Percentiles rank a stretch among this genome's conserved stretches.
phyloP scores from a whole-genome alignment of 2,797 vertebrate genomes.

The Myripristis murdjan region DNA sequence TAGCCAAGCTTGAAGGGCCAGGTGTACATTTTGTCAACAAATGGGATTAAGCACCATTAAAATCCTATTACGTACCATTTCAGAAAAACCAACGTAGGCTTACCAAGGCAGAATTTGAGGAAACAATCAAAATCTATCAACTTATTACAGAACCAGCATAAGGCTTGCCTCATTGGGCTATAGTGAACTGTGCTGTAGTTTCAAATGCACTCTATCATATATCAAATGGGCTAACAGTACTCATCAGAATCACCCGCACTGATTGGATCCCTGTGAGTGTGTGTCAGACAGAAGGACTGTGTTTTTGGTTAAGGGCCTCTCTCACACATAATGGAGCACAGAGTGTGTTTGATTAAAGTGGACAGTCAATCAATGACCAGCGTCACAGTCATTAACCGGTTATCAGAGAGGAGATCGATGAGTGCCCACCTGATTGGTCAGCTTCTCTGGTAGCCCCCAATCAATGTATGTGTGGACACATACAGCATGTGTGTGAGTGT shows the following conservation, averaged over 20 bases:
- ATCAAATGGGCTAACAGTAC: background rate
- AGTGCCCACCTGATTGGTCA: slow-evolving; percentile 40
- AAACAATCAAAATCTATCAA: slow-evolving; percentile 32
- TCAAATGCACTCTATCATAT: slow-evolving; percentile 4
- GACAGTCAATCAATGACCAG: slow-evolving; percentile 64
- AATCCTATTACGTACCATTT: slow-evolving; percentile 42
- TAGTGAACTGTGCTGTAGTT: slow-evolving; percentile 14
- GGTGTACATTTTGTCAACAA: slow-evolving; percentile 71
- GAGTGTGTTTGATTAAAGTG: slow-evolving; percentile 66
- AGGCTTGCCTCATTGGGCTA: slow-evolving; percentile 5
- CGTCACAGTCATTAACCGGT: slow-evolving; percentile 66
- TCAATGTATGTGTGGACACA: slow-evolving; percentile 24
- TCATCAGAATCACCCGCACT: slow-evolving; percentile 23
- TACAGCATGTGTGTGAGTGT: background rate
- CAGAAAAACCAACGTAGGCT: slow-evolving; percentile 15
- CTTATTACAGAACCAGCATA: slow-evolving; percentile 2
- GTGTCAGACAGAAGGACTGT: slow-evolving; percentile 38
- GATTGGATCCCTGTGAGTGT: slow-evolving; percentile 45
- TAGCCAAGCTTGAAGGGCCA: slow-evolving; percentile 59
- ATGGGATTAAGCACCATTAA: slow-evolving; percentile 50
- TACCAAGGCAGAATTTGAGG: slow-evolving; percentile 28
- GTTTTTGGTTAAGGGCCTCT: slow-evolving; percentile 38
- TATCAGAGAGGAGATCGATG: slow-evolving; percentile 66
- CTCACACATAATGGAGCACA: slow-evolving; percentile 55
- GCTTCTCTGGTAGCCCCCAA: slow-evolving; percentile 32